Base-by-base conservation (phyloP, 2,888 invertebrate genomes). In the Limnephilus marmoratus region DNA sequence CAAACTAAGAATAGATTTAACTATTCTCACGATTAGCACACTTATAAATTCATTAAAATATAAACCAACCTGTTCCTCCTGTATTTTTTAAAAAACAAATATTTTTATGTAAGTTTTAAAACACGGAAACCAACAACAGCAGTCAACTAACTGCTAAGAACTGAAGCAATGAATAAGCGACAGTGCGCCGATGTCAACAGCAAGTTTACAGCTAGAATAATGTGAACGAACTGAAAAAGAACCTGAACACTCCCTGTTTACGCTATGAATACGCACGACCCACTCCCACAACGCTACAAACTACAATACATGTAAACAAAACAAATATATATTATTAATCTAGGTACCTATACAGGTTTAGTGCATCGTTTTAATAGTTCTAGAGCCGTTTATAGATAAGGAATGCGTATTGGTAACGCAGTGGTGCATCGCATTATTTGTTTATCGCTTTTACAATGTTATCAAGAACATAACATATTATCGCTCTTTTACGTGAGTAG, bases 191-290 rank as follows among this genome's bases (percentile, higher is more conserved):
- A 34, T 83, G 83, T 83, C 83, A 83, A 83, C 83, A 83, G 15
- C 83, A 83, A 83, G 83, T 83, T 83, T 83, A 34, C 83, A 37
- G 34, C 83, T 83, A 34, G 83, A 29, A 82, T 82, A 83, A 83
- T 83, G 83, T 34, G 83, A 83, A 83, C 37, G 83, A 83, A 83
- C 83, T 31, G 24, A 68, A 68, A 68, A 68, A 68, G 53, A 68
- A 68, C 53, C 53, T 68, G 7, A 68, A 68, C 53, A 68, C 53
- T 68, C 53, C 53, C 53, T 68, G 53, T 68, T 68, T 68, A 68
- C 53, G 53, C 53, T 68, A 68, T 4, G 5, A 68, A 68, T 68
- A 68, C 53, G 53, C 53, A 68, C 53, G 53, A 68, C 53, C 53
- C 53, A 68, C 53, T 68, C 53, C 18, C 53, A 68, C 18, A 68